Base-by-base conservation (phyloP, 2,888 invertebrate species). In the Lycaena phlaeas region DNA sequence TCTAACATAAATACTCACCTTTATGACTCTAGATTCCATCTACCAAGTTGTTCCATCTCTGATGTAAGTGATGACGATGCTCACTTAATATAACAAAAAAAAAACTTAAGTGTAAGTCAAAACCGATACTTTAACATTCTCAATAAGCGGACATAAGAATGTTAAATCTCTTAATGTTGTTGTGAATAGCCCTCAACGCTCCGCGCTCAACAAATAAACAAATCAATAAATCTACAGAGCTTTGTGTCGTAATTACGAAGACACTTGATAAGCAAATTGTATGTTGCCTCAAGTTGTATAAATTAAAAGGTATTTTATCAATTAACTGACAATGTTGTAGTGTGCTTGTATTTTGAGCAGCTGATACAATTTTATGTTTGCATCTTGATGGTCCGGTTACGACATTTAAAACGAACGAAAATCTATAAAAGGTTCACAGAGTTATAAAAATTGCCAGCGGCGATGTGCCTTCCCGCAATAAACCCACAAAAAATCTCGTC, bases 371-470 rank as follows among this genome's bases (percentile, higher is more conserved):
- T n/a, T n/a, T n/a, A n/a, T n/a, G n/a, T n/a, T n/a, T n/a, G n/a
- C n/a, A n/a, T 9, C 22, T 22, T 22, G 7, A 22, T 22, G 5
- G 9, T 22, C 9, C 22, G 2, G 22, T 22, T 22, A 22, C 6
- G 22, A 22, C 22, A 2, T 22, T 9, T 7, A 22, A 22, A 9
- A 22, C 9, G 22, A 9, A 22, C 9, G 9, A 22, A 22, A 22
- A 22, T 22, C 22, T 22, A 7, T 22, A 22, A 22, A 22, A 22
- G 22, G 7, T 22, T 22, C 22, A 7, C 22, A 22, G 7, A 22
- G 22, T 30, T 30, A 39, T 25, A 22, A 28, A 29, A 39, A 39
- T 39, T 39, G 29, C 39, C 14, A 22, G 14, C 29, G 28, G 25
- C 10, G 38, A 18, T 9, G 18, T 17, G 11, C 14, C 12, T 22